Percentiles rank a stretch among this genome's conserved stretches.
phyloP scores from a whole-genome alignment of 2,888 invertebrate species.

The Nymphalis polychloros region DNA sequence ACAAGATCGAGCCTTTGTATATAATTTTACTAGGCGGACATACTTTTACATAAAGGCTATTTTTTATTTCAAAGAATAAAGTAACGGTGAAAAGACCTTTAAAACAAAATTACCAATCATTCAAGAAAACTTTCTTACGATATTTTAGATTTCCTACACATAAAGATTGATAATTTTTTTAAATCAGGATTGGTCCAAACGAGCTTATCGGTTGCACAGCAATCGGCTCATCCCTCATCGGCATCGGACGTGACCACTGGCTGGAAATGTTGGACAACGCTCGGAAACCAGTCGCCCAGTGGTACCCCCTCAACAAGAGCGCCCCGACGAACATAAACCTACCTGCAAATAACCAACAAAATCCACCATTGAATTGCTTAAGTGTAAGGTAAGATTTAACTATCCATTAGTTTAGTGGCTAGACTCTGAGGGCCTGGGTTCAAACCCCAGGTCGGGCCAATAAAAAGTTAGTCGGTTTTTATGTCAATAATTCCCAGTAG shows the following conservation, averaged over 20 bases:
- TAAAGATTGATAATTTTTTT: conserved; percentile 1
- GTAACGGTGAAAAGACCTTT: background rate
- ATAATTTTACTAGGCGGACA: no score
- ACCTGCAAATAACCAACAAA: conserved; percentile 78
- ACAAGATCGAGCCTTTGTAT: no score
- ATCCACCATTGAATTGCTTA: conserved; percentile 85
- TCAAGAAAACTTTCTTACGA: background rate
- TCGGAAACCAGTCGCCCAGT: conserved; percentile 91
- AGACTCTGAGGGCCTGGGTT: no score
- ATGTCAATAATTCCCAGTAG: no score
- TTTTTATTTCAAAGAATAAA: no score
- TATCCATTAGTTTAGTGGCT: background rate
- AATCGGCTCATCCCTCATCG: conserved; percentile 89
- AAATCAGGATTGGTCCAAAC: conserved; percentile 89
- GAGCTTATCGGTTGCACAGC: conserved; percentile 92
- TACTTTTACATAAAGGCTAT: no score
- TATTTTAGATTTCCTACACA: background rate
- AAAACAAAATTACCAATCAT: background rate
- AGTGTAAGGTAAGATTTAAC: conserved; percentile 83
- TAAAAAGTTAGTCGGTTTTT: no score
- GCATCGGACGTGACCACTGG: conserved; percentile 92
- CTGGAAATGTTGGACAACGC: conserved; percentile 91
- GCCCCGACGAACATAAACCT: conserved; percentile 83
- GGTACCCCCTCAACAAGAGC: conserved; percentile 89
- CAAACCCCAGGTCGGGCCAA: no score